A percentile compares a stretch with the other conserved stretches of the same genome.
Conservation (phyloP, 2,888 invertebrate genomes). For the Drosophila sordidapex region DNA sequence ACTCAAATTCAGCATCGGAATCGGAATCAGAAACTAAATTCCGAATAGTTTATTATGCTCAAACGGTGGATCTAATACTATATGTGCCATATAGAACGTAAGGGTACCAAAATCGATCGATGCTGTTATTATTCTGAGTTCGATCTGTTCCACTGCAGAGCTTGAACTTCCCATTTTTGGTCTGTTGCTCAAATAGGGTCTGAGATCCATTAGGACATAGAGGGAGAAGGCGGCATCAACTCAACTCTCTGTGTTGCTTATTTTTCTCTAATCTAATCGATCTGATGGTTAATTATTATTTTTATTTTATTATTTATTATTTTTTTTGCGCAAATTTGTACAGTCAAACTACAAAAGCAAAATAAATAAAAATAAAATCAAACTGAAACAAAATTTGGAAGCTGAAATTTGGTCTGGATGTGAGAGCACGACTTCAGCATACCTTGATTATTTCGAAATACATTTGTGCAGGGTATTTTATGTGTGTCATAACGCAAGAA, state of each 20-base stretch:
- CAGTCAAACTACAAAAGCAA: neutral
- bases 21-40: neutral
- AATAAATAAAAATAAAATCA: neutral
- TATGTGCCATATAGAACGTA: too few species aligned
- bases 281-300: fast-evolving
- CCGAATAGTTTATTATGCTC: neutral
- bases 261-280: neutral
- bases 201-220: neutral
- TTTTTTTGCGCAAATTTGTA: neutral
- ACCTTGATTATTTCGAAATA: neutral
- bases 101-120: neutral
- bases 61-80: neutral
- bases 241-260: neutral
- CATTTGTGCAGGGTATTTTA: neutral
- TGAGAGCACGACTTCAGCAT: neutral
- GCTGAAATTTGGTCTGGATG: neutral
- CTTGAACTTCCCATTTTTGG: neutral
- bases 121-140: neutral
- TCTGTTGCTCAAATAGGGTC: fast-evolving
- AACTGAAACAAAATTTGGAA: neutral
- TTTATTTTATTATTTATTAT: neutral
- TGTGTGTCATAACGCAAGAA: too few species aligned
- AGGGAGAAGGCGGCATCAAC: too few species aligned
- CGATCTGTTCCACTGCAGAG: neutral
- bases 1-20: too few species aligned